A percentile compares a stretch with the other conserved stretches of the same genome.
These are phyloP conservation scores for Antennarius maculatus DNA, from an alignment of 2,797 vertebrate species.

Conservation along the genomic window DNA sequence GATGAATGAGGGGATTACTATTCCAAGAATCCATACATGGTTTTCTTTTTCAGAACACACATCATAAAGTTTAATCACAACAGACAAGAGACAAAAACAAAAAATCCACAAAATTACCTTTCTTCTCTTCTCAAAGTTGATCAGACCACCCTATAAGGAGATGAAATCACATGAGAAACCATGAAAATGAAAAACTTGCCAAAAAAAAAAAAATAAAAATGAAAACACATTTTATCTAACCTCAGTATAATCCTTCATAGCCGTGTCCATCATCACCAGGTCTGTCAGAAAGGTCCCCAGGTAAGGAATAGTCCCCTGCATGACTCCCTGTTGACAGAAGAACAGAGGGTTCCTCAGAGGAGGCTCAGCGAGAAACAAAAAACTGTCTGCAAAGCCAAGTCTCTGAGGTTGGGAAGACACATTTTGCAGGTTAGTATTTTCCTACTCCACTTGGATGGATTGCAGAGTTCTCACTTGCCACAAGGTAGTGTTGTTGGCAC, in stretches of 20 bases:
- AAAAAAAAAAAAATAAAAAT: not conserved
- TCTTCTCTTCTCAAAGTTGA: constrained; percentile 84
- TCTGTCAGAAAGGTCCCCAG: constrained; percentile 96
- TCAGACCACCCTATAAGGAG: constrained; percentile 74
- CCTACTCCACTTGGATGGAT: not conserved
- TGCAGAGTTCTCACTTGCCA: constrained; percentile 15
- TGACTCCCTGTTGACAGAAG: constrained; percentile 85
- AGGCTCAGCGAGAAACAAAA: not conserved
- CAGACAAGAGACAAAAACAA: not conserved
- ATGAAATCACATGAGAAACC: not conserved
- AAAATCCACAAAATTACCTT: constrained; percentile 65
- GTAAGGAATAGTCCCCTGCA: constrained; percentile 97
- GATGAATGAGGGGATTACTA: not conserved
- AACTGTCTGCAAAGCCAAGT: not conserved
- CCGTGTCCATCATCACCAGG: constrained; percentile 97
- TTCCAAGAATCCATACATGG: too few species aligned
- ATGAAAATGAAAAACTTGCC: not conserved
- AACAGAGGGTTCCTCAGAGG: not conserved
- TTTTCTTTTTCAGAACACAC: too few species aligned
- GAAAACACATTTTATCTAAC: constrained; percentile 64
- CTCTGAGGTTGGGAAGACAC: not conserved
- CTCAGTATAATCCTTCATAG: constrained; percentile 96
- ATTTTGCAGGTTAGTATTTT: not conserved
- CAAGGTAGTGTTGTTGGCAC: constrained; percentile 32
- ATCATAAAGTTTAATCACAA: not conserved